These are phyloP conservation scores for Dorcus parallelipipedus DNA, from an alignment of 2,888 invertebrate genomes.

Conservation along the genomic window DNA sequence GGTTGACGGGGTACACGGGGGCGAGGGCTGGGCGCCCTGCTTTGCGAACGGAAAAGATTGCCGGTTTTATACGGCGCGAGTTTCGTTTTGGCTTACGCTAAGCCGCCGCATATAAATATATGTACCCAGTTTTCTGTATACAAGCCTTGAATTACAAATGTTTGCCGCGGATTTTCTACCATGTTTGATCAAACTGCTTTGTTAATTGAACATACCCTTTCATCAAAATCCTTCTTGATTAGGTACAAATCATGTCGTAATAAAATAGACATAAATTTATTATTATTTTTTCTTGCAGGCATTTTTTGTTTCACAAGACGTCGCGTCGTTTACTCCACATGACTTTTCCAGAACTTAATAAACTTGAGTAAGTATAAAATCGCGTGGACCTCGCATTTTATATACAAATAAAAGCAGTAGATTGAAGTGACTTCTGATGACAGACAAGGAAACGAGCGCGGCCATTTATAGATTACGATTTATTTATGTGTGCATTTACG, in stretches of 20 bases:
- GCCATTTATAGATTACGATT: constrained; percentile 11
- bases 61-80: constrained; percentile 22
- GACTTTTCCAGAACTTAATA: neutral
- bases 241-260: no score
- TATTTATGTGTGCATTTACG: constrained; percentile 24
- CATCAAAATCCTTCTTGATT: no score
- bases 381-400: neutral
- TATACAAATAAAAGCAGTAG: neutral
- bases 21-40: constrained; percentile 2
- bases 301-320: no score
- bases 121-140: neutral
- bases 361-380: neutral
- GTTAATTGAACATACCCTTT: no score
- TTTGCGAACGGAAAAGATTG: constrained; percentile 28
- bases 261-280: no score
- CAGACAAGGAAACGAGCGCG: neutral
- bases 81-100: constrained; percentile 27
- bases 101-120: constrained; percentile 27
- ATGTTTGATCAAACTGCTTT: no score
- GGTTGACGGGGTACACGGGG: neutral
- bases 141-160: neutral
- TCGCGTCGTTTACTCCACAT: neutral
- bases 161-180: neutral
- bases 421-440: neutral
- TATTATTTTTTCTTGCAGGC: no score